phyloP scores from a whole-genome alignment of 2,113 vertebrate genomes.

The Mesoclemmys tuberculata region DNA sequence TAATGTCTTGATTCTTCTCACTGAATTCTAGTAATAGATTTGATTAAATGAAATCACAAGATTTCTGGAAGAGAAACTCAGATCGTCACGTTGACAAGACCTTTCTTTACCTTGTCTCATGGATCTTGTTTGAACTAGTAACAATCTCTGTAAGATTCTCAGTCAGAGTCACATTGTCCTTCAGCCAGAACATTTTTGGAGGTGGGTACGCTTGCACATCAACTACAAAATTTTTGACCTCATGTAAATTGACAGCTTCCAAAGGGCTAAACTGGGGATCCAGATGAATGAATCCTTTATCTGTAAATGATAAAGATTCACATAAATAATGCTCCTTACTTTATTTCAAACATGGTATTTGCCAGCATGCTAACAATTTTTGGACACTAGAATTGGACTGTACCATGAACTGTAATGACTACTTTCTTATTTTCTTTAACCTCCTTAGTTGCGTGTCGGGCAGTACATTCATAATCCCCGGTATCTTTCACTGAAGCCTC shows the following conservation, averaged over 20 bases:
- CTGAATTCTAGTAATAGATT: not conserved
- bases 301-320: slow-evolving; percentile 77
- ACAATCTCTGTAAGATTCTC: slow-evolving; percentile 92
- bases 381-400: slow-evolving; percentile 38
- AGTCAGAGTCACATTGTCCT: slow-evolving; percentile 87
- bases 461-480: slow-evolving; percentile 92
- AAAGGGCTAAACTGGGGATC: slow-evolving; percentile 79
- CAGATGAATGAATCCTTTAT: slow-evolving; percentile 87
- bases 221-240: slow-evolving; percentile 89
- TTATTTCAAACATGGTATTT: not conserved
- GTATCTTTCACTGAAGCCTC: slow-evolving; percentile 91
- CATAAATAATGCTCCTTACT: not conserved
- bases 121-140: slow-evolving; percentile 80
- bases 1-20: not conserved
- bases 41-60: not conserved
- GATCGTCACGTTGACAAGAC: not conserved
- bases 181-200: slow-evolving; percentile 90
- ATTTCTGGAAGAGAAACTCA: not conserved
- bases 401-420: slow-evolving; percentile 91
- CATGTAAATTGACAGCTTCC: slow-evolving; percentile 91
- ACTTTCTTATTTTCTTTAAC: slow-evolving; percentile 88
- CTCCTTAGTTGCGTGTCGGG: slow-evolving; percentile 87
- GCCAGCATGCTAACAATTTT: not conserved
- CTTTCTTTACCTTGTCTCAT: slow-evolving; percentile 88
- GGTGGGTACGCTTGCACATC: slow-evolving; percentile 87